Conservation (phyloP, 2,797 vertebrate species). For the Cyprinella venusta region DNA sequence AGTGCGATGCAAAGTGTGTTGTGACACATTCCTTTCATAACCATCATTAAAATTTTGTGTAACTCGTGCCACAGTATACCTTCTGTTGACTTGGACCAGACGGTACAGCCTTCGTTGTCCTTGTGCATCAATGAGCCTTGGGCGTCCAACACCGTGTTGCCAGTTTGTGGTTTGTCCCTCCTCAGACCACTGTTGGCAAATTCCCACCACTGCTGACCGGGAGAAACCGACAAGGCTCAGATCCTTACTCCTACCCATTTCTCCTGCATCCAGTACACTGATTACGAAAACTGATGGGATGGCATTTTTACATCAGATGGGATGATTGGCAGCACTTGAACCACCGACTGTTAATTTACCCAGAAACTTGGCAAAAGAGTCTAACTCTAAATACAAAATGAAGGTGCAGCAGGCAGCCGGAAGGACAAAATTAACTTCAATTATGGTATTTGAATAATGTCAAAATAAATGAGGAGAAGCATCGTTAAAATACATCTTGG, state of each 20-base stretch:
- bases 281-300: neutral
- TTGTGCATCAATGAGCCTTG: neutral
- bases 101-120: too few species aligned
- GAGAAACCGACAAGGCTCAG: too few species aligned
- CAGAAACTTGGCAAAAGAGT: conserved; percentile 19
- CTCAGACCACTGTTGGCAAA: too few species aligned
- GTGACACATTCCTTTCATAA: too few species aligned
- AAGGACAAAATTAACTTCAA: conserved; percentile 18
- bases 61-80: too few species aligned
- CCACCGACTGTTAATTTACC: conserved; percentile 35
- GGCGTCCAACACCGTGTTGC: too few species aligned
- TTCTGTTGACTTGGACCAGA: too few species aligned
- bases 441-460: neutral
- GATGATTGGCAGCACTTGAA: conserved; percentile 20
- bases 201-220: too few species aligned
- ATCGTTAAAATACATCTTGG: neutral
- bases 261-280: neutral
- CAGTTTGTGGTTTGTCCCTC: too few species aligned
- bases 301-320: conserved; percentile 26
- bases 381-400: conserved; percentile 4
- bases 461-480: neutral
- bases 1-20: too few species aligned
- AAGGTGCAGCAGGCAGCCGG: neutral
- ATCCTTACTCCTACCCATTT: neutral
- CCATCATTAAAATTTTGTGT: too few species aligned